Evolutionary conservation across 2,113 vertebrate species (phyloP), one percentile per base, ranked within the genome.

Genomic region (Melanerpes formicivorus): DNA sequence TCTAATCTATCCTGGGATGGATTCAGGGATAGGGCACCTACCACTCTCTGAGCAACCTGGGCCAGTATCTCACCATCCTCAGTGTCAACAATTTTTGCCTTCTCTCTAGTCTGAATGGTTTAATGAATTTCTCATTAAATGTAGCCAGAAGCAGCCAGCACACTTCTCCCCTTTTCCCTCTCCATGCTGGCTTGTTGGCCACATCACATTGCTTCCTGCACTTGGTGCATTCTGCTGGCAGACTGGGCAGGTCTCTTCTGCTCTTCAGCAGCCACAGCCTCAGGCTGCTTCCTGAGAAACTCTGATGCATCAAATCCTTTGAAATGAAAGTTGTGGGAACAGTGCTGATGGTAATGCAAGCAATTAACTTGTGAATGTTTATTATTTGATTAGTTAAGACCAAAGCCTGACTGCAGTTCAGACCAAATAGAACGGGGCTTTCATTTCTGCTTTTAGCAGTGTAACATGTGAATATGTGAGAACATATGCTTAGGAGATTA

Each of bases 321-420:
- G 76, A 90, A 93, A 82, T 13, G 60, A 46, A 95, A 95, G 80
- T 29, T 87, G 84, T 59, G 90, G 92, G 75, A 87, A 79, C 3
- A 9, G 81, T 0, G 32, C 95, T 92, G 86, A 94, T 2, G 60
- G 84, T 70, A 84, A 87, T 1, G 10, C 25, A 2, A 73, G 78
- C 71, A 59, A 40, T 42, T 93, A 34, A 27, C 85, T 76, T 9
- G 2, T 79, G 72, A 89, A 54, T 9, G 37, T 13, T 90, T 60
- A 80, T 88, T 67, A 73, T 54, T 54, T 72, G 56, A 67, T 83
- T 62, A 72, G 66, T 79, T 86, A 63, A 79, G 22, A 34, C 4
- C 40, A 12, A 34, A 52, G 37, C 66, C 76, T 73, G 84, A 63
- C 64, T 64, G 27, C 69, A 89, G 88, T 64, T 90, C 88, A 78